Base-by-base conservation (phyloP, 2,888 invertebrate species). In the Fragum whitleyi region DNA sequence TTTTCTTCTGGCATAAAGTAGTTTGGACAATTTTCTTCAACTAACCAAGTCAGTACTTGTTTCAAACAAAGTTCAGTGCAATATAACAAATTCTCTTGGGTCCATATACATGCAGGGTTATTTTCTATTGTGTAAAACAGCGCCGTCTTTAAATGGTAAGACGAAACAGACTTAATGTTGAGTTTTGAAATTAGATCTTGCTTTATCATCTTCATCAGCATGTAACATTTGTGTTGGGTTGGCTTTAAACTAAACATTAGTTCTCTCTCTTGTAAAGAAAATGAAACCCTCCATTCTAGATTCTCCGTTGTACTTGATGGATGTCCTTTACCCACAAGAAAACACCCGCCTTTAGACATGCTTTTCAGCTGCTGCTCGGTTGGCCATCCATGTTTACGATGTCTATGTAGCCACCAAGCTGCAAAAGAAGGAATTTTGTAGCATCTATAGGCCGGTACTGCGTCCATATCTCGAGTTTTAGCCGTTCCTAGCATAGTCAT, bases 201-300 rank as follows among this genome's bases (percentile, higher is more conserved):
- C 14, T 47, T 47, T 19, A 47, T 47, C n/a, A 47, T 47, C 47
- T 47, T 47, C 16, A 47, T 2, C 2, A 47, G 47, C 5, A 47
- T 47, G 16, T 47, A 47, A n/a, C 47, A 47, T 47, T 47, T 47
- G n/a, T 47, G 47, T n/a, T 47, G 47, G 47, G 47, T 47, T n/a
- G 47, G 14, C 7, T 47, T 47, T 5, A 47, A n/a, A 16, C n/a
- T 47, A 16, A 47, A 47, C 47, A 47, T 47, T 5, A 47, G 47
- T 47, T 47, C 47, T 47, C 47, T 47, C 47, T 47, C 47, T 14
- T 47, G 47, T 2, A 47, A 47, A 3, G 47, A 47, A 47, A 47
- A 47, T 16, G 47, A 47, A 47, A 47, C 14, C 47, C 47, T 14
- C 47, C 47, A 47, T 47, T 47, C 47, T 16, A 47, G 16, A 47